These are phyloP conservation scores for Marisa cornuarietis DNA, from an alignment of 1,140 invertebrate genomes.

Conservation along the genomic window DNA sequence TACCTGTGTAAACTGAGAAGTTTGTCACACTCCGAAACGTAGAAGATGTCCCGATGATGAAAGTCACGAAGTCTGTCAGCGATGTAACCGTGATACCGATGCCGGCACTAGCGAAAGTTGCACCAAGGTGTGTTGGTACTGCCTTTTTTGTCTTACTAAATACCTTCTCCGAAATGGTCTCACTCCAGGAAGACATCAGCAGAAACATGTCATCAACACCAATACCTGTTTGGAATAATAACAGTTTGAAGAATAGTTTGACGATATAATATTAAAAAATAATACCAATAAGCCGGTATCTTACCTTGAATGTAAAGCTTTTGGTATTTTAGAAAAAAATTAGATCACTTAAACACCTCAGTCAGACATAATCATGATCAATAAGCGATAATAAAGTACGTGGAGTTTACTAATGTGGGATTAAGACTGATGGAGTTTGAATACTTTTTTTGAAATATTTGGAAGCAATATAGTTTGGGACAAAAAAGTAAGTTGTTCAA, in stretches of 20 bases:
- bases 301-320: background rate
- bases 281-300: background rate
- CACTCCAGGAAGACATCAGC: conserved; percentile 87
- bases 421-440: too few relatives aligned
- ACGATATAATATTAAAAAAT: background rate
- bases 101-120: conserved; percentile 88
- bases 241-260: background rate
- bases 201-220: conserved; percentile 97
- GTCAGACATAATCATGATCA: background rate
- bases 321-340: background rate
- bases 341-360: background rate
- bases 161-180: conserved; percentile 73
- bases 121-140: conserved; percentile 83
- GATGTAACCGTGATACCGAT: conserved; percentile 97
- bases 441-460: too few relatives aligned
- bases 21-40: conserved; percentile 94
- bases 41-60: conserved; percentile 92
- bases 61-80: conserved; percentile 92
- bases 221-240: conserved; percentile 75
- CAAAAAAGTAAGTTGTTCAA: too few relatives aligned
- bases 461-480: too few relatives aligned
- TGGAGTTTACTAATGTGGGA: background rate
- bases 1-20: conserved; percentile 95
- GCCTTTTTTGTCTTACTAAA: conserved; percentile 42
- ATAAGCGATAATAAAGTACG: background rate